phyloP scores from a whole-genome alignment of 1,140 invertebrate species.

The Oncopodura yosiiana region DNA sequence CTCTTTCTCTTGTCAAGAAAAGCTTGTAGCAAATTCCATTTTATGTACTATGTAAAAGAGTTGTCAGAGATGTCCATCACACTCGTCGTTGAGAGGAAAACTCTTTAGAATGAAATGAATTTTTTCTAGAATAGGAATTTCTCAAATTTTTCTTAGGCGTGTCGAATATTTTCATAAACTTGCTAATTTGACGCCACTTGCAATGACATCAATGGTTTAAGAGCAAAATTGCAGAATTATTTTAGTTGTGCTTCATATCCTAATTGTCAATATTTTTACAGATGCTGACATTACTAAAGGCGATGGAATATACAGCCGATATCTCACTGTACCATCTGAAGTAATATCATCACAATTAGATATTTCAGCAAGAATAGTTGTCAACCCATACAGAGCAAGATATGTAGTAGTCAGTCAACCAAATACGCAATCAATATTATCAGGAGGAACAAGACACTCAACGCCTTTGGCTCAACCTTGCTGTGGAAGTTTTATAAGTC shows the following conservation, averaged over 20 bases:
- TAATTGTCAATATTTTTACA: too few species aligned
- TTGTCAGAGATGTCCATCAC: too few species aligned
- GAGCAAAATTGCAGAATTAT: too few species aligned
- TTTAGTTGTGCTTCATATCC: too few species aligned
- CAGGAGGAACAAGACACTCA: not conserved
- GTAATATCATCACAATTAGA: constrained; percentile 23
- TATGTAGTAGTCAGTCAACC: constrained; percentile 30
- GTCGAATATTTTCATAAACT: not conserved
- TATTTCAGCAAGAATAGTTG: constrained; percentile 30
- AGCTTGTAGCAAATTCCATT: too few species aligned
- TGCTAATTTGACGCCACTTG: too few species aligned
- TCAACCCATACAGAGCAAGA: constrained; percentile 32
- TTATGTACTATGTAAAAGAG: too few species aligned
- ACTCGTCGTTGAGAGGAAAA: too few species aligned
- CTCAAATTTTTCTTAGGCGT: not conserved
- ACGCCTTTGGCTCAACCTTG: constrained; percentile 18
- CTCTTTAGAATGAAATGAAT: not conserved
- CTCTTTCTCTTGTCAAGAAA: too few species aligned
- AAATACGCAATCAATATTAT: not conserved
- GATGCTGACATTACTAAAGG: constrained; percentile 55
- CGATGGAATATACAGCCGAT: constrained; percentile 56
- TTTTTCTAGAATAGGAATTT: not conserved
- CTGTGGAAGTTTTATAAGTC: constrained; percentile 27
- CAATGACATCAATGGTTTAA: too few species aligned
- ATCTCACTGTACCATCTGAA: constrained; percentile 46